phyloP scores from a whole-genome alignment of 2,797 vertebrate genomes.

The Malacoctenus gilli region DNA sequence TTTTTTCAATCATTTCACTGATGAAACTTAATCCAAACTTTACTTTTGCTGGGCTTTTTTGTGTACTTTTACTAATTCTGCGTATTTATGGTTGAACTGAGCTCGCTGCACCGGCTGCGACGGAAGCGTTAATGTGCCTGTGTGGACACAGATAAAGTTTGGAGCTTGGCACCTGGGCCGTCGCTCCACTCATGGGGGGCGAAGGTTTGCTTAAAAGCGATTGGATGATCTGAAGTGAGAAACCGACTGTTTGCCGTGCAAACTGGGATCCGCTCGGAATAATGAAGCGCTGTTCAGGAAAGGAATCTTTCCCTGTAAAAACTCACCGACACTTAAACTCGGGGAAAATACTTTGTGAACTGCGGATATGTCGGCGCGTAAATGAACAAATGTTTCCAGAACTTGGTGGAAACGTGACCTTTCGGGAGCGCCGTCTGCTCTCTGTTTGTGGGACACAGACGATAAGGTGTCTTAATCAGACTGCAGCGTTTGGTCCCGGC shows the following conservation, averaged over 20 bases:
- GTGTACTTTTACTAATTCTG: too few relatives aligned
- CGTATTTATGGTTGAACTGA: too few relatives aligned
- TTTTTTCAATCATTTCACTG: too few relatives aligned
- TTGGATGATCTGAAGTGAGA: too few relatives aligned
- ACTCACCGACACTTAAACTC: too few relatives aligned
- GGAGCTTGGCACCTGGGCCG: neutral
- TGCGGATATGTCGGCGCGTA: conserved; percentile 25
- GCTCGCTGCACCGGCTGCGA: too few relatives aligned
- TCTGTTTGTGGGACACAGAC: conserved; percentile 49
- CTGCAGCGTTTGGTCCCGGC: conserved; percentile 53
- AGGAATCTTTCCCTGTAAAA: too few relatives aligned
- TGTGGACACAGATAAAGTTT: neutral
- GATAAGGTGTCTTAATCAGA: conserved; percentile 68
- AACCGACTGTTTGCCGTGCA: conserved; percentile 1
- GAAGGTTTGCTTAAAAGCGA: neutral
- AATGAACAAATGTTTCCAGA: conserved; percentile 59
- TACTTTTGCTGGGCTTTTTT: too few relatives aligned
- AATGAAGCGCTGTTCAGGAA: too few relatives aligned
- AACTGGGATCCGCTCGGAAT: too few relatives aligned
- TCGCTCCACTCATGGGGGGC: neutral
- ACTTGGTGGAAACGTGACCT: conserved; percentile 58
- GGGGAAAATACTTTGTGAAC: conserved; percentile 29
- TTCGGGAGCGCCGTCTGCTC: conserved; percentile 47
- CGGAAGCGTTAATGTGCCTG: too few relatives aligned
- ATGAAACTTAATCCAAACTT: too few relatives aligned